Conservation (phyloP, 2,113 vertebrate genomes). For the Morphnarchus princeps region DNA sequence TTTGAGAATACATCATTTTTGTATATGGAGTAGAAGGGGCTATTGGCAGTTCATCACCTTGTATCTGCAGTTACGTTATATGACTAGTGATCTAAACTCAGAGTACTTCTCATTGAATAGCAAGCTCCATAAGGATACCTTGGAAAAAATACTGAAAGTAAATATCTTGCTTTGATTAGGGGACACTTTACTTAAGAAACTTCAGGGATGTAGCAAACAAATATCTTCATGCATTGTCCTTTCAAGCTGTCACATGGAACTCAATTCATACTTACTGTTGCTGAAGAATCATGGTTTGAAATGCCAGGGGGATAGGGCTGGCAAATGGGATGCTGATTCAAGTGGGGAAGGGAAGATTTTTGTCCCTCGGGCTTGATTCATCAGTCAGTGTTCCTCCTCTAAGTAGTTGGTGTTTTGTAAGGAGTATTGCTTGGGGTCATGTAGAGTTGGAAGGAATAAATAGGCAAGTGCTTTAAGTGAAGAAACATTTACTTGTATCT, state of each 20-base stretch:
- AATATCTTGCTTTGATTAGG: not conserved
- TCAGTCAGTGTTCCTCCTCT: not conserved
- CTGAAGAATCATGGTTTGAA: not conserved
- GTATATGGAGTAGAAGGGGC: not conserved
- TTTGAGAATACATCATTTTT: not conserved
- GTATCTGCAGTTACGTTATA: not conserved
- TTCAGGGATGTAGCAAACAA: not conserved
- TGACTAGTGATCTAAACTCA: not conserved
- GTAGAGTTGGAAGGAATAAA: not conserved
- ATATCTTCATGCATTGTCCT: not conserved
- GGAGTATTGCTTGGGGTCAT: not conserved
- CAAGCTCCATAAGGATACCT: not conserved
- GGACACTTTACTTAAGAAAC: not conserved
- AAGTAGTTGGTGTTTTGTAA: not conserved
- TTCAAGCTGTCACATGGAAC: not conserved
- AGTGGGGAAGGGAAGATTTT: not conserved
- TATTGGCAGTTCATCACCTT: not conserved
- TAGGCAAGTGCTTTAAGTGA: not conserved
- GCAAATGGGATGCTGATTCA: not conserved
- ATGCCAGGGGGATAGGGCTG: not conserved
- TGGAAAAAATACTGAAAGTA: not conserved
- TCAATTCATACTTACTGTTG: not conserved
- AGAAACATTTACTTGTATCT: not conserved
- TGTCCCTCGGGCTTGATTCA: not conserved
- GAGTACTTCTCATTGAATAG: not conserved